Percentiles rank a stretch among this genome's conserved stretches.
Evolutionary conservation across 2,888 invertebrate genomes (phyloP).

Genomic region (Ypsolopha sequella): DNA sequence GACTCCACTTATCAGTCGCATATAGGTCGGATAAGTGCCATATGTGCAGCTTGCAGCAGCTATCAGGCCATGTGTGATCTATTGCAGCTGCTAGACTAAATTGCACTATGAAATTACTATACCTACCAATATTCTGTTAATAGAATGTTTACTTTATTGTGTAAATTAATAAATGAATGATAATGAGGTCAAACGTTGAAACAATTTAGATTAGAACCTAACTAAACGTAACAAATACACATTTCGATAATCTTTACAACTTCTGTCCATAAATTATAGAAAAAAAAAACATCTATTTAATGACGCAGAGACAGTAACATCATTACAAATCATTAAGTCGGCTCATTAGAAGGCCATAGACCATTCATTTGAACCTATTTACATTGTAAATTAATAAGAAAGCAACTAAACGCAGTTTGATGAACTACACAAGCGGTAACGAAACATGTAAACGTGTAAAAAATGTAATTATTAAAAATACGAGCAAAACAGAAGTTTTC

Average conservation of each 20-base stretch:
- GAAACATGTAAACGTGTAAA: constrained; percentile 2
- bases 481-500: background rate
- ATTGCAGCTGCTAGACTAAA: background rate
- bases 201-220: background rate
- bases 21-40: constrained; percentile 10
- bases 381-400: constrained; percentile 7
- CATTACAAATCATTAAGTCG: constrained; percentile 7
- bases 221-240: background rate
- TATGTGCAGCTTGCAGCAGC: constrained; percentile 1
- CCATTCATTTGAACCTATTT: constrained; percentile 6
- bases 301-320: background rate
- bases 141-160: too few relatives aligned
- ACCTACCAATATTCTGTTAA: too few relatives aligned
- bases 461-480: background rate
- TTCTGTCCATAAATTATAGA: background rate
- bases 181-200: too few relatives aligned
- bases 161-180: too few relatives aligned
- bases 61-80: constrained; percentile 1
- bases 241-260: constrained; percentile 2
- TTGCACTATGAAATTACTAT: too few relatives aligned
- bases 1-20: constrained; percentile 9
- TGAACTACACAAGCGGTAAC: constrained; percentile 1
- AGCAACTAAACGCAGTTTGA: constrained; percentile 4
- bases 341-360: constrained; percentile 7
- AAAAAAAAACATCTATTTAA: background rate